phyloP scores from a whole-genome alignment of 2,797 vertebrate genomes.

The Antennarius maculatus region DNA sequence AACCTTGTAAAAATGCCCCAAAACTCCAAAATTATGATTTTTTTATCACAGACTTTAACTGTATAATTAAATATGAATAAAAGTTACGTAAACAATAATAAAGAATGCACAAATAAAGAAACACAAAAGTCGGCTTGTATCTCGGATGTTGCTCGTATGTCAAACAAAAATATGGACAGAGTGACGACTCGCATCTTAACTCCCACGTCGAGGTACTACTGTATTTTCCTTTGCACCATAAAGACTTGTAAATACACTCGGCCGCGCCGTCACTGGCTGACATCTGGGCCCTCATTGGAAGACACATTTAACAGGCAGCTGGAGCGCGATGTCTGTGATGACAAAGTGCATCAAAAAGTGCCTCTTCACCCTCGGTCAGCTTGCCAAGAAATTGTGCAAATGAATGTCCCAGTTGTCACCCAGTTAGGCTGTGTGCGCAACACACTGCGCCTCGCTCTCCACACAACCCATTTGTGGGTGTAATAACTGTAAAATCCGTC shows the following conservation, averaged over 20 bases:
- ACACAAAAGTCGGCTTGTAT: too few relatives aligned
- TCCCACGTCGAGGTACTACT: neutral
- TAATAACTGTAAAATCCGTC: slow-evolving; percentile 62
- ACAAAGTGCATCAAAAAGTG: slow-evolving; percentile 47
- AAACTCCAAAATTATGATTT: too few relatives aligned
- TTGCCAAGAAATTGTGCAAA: slow-evolving; percentile 38
- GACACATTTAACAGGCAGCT: slow-evolving; percentile 36
- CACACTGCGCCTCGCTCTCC: slow-evolving; percentile 40
- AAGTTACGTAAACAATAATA: too few relatives aligned
- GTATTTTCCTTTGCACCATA: slow-evolving; percentile 27
- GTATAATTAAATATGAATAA: too few relatives aligned
- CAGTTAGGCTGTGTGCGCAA: slow-evolving; percentile 40
- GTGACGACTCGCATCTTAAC: too few relatives aligned
- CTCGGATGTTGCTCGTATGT: too few relatives aligned
- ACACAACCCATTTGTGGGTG: slow-evolving; percentile 65
- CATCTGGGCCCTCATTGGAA: slow-evolving; percentile 39
- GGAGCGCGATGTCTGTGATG: slow-evolving; percentile 41
- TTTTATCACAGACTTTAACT: too few relatives aligned
- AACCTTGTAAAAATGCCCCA: too few relatives aligned
- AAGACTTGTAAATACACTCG: slow-evolving; percentile 28
- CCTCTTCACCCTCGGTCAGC: slow-evolving; percentile 50
- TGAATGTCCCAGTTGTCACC: slow-evolving; percentile 51
- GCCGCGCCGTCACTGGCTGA: slow-evolving; percentile 3
- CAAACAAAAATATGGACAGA: too few relatives aligned
- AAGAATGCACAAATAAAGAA: too few relatives aligned